Conservation (phyloP, 2,113 vertebrate species). For the Cephalopholis sonnerati region DNA sequence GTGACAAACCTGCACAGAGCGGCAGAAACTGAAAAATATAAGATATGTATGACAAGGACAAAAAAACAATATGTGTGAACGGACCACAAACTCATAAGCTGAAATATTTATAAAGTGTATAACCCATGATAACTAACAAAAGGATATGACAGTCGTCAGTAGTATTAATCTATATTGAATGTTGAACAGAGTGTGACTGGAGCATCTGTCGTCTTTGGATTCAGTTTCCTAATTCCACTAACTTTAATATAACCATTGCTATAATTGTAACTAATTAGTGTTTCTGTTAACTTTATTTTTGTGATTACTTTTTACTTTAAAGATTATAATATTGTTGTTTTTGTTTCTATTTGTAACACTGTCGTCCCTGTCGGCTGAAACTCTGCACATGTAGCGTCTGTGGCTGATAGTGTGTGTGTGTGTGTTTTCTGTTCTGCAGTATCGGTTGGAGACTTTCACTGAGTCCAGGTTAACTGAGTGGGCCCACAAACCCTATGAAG, state of each 20-base stretch:
- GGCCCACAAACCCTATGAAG: constrained; percentile 63
- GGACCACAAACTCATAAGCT: no score
- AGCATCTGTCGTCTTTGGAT: no score
- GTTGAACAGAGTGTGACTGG: neutral
- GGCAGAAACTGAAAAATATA: no score
- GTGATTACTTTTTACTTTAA: neutral
- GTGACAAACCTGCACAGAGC: no score
- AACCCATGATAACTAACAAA: no score
- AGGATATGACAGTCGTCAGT: no score
- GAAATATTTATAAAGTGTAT: no score
- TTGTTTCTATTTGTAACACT: neutral
- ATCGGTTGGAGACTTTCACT: constrained; percentile 80
- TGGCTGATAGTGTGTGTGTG: neutral
- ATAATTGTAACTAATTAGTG: no score
- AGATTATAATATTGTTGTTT: neutral
- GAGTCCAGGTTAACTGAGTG: constrained; percentile 78
- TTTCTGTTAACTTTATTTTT: neutral
- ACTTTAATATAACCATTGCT: neutral
- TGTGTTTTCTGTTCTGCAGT: constrained; percentile 60
- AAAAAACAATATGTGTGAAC: no score
- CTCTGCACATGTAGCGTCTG: neutral
- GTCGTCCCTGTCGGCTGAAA: neutral
- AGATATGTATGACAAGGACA: no score
- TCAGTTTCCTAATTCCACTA: neutral
- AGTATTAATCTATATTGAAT: neutral